Base-by-base conservation (phyloP, 2,113 vertebrate genomes). In the Condylura cristata region DNA sequence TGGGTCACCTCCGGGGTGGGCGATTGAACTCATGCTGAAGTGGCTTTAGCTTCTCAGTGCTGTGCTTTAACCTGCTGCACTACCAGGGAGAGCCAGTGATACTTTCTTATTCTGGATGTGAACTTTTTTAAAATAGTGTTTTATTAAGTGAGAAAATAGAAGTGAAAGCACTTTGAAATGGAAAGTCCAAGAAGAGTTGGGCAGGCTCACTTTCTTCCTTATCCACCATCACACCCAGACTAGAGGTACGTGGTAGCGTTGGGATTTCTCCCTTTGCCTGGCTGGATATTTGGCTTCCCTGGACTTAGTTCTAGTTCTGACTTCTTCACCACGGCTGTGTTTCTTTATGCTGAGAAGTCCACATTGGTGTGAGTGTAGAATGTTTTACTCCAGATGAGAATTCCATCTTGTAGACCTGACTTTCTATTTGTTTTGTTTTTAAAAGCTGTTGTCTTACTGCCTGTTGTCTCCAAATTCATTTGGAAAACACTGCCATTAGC, bases 51-150 rank as follows among this genome's bases (percentile, higher is more conserved):
- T n/a, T n/a, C n/a, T n/a, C n/a, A n/a, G n/a, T n/a, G n/a, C n/a
- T n/a, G n/a, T n/a, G n/a, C n/a, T n/a, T n/a, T n/a, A n/a, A n/a
- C n/a, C n/a, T n/a, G n/a, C n/a, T n/a, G n/a, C n/a, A n/a, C n/a
- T n/a, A n/a, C n/a, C n/a, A n/a, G n/a, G n/a, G n/a, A n/a, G n/a
- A n/a, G n/a, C n/a, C 16, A 5, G 1, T 18, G 28, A 22, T 70
- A 65, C n/a, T 84, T 87, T 91, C 51, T 93, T 60, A 65, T 90
- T 96, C 84, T 94, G 53, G 82, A 92, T 85, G n/a, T 80, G 71
- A 89, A 85, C 71, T 76, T 96, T 91, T 34, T 17, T 12, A n/a
- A n/a, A 13, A 85, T 32, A 68, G 13, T 1, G 30, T 46, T 44
- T 56, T 32, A 24, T 86, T 39, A 85, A 87, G 86, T 81, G 53